phyloP scores from a whole-genome alignment of 2,113 vertebrate species.

The Agapornis roseicollis region DNA sequence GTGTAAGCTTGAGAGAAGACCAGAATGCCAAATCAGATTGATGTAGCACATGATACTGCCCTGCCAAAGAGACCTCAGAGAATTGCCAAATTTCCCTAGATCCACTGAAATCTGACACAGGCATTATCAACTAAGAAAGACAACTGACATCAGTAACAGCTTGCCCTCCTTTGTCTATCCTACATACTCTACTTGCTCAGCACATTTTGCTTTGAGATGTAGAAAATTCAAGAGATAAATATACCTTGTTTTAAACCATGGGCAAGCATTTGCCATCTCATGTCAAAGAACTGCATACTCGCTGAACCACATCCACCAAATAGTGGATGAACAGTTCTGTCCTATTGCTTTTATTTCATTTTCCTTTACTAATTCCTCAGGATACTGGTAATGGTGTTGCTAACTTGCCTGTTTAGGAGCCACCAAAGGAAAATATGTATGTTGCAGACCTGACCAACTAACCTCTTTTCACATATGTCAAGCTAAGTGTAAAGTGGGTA shows the following conservation, averaged over 20 bases:
- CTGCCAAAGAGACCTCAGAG: not conserved
- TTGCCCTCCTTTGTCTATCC: not conserved
- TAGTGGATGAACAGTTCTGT: not conserved
- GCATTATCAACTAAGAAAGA: not conserved
- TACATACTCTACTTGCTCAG: not conserved
- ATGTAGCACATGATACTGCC: not conserved
- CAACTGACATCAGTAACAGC: not conserved
- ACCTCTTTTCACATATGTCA: fast-evolving
- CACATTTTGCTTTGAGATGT: not conserved
- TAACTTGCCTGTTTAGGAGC: not conserved
- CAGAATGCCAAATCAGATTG: not conserved
- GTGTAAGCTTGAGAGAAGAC: not conserved
- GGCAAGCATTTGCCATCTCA: not conserved
- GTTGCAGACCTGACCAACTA: not conserved
- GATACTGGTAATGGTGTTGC: not conserved
- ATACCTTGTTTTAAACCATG: not conserved
- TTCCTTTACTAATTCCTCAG: not conserved
- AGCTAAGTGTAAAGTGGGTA: not conserved
- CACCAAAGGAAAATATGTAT: not conserved
- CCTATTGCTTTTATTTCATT: not conserved
- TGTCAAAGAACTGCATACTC: not conserved
- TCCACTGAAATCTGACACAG: not conserved
- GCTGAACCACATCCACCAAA: not conserved
- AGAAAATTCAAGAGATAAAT: not conserved
- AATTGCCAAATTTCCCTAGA: not conserved